A percentile compares a stretch with the other conserved stretches of the same genome.
Conservation (phyloP, 2,888 invertebrate species). For the Pyrrhosoma nymphula region DNA sequence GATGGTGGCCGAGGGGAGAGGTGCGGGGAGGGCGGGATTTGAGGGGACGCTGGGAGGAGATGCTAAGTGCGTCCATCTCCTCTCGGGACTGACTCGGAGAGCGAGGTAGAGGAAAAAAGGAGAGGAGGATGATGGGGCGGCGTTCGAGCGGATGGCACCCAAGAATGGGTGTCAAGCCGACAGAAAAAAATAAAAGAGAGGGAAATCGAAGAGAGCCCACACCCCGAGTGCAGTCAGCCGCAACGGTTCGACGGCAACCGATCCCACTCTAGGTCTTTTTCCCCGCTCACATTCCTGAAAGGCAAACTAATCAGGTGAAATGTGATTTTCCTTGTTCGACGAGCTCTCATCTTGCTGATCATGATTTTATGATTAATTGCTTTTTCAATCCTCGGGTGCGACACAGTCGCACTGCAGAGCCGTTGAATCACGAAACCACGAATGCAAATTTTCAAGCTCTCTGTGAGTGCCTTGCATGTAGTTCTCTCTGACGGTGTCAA, state of each 20-base stretch:
- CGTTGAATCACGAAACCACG: background rate
- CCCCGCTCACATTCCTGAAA: background rate
- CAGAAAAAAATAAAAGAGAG: background rate
- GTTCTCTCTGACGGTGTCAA: too few relatives aligned
- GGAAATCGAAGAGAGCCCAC: background rate
- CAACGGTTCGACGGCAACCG: background rate
- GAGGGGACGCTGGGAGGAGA: background rate
- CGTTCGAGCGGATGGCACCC: constrained; percentile 1
- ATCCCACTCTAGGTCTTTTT: background rate
- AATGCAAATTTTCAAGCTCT: background rate
- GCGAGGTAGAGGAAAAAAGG: background rate
- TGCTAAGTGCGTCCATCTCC: constrained; percentile 52
- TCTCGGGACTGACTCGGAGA: background rate
- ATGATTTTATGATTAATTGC: background rate
- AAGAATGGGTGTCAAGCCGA: constrained; percentile 16
- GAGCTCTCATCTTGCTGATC: background rate
- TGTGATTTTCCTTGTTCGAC: background rate
- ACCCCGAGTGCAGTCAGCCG: constrained; percentile 15
- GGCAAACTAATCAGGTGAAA: background rate
- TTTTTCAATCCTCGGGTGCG: background rate
- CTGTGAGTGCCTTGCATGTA: too few relatives aligned
- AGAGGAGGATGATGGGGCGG: constrained; percentile 30
- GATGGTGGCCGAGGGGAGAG: background rate
- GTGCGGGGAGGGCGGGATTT: background rate
- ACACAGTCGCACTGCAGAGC: background rate